Base-by-base conservation (phyloP, 2,797 vertebrate species). In the Dipus sagitta region DNA sequence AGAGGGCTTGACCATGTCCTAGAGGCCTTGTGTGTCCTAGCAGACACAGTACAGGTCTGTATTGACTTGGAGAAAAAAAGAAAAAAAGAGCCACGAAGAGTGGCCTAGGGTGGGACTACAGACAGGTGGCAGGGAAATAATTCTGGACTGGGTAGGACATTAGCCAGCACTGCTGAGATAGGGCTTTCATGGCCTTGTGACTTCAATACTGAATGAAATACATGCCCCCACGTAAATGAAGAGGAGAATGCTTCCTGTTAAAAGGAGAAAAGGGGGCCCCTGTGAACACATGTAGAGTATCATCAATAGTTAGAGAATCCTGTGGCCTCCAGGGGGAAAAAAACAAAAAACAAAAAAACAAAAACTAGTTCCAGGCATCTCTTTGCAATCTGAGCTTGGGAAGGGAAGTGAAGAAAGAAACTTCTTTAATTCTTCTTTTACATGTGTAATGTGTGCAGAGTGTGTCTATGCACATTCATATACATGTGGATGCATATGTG, bases 161-260 rank as follows among this genome's bases (percentile, higher is more conserved):
- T 9, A 28, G 70, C 75, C 10, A 18, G 62, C 77, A 65, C 21
- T 67, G 42, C 81, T 1, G 10, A 38, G 86, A 68, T n/a, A 34
- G 88, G 6, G 38, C 38, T 38, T 38, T 38, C 38, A 38, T 82
- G 77, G 62, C 54, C 78, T 94, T 84, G 94, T 64, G 21, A 54
- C 60, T 70, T 70, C 83, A 72, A 58, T 28, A 20, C 14, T 58
- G 68, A 91, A 68, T 20, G 64, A 67, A 68, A n/a, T 47, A 60
- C 9, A 21, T 18, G 8, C 28, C 0, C 0, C 3, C 23, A 32
- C 42, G 12, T n/a, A 3, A 5, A 79, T 1, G 58, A n/a, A 23
- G 9, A 34, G n/a, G 21, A 24, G 71, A 58, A 5, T 32, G 47
- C 7, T 13, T 3, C 3, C 2, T 2, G 26, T 17, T 34, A 42